A percentile compares a stretch with the other conserved stretches of the same genome.
Conservation (phyloP, 2,113 vertebrate genomes). For the Thalassarche chlororhynchos region DNA sequence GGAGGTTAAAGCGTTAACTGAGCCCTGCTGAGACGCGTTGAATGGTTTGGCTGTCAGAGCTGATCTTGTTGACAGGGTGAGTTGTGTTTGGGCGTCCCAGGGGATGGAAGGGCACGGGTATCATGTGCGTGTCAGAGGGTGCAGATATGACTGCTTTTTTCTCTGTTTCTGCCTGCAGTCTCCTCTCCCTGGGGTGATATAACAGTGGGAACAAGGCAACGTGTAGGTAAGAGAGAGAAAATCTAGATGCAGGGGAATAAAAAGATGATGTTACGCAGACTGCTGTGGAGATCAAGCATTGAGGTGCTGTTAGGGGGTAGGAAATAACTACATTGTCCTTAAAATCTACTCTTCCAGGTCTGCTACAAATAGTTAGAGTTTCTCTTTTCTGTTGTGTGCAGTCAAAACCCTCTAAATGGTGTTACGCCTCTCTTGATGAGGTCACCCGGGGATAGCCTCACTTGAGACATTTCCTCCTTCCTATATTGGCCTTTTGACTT, state of each 20-base stretch:
- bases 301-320: background rate
- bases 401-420: background rate
- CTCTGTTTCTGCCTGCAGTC: background rate
- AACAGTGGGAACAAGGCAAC: background rate
- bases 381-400: background rate
- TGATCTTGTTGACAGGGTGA: background rate
- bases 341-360: background rate
- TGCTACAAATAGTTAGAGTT: background rate
- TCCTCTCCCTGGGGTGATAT: background rate
- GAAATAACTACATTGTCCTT: background rate
- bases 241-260: background rate
- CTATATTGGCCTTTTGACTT: background rate
- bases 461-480: background rate
- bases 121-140: fast-evolving
- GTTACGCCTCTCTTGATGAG: background rate
- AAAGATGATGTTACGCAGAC: background rate
- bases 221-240: background rate
- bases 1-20: background rate
- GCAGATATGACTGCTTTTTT: background rate
- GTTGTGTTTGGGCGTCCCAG: background rate
- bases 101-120: background rate
- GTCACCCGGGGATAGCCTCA: background rate
- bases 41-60: background rate
- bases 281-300: background rate
- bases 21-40: background rate